Evolutionary conservation across 2,888 invertebrate species (phyloP).

Genomic region (Cosmopolites sordidus): DNA sequence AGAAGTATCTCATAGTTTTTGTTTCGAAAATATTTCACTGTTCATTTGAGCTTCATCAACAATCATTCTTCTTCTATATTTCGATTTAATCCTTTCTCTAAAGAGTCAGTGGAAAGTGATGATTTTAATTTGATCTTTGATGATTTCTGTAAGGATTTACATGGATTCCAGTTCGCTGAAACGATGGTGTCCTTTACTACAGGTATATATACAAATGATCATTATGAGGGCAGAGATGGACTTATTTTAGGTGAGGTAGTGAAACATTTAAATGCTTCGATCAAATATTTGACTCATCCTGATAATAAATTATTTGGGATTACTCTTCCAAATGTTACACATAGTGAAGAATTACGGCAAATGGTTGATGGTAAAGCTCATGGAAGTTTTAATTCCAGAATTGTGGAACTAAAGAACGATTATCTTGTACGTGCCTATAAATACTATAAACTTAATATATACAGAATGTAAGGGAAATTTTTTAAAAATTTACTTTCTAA

Average conservation of each 20-base stretch:
- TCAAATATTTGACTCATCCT: slow-evolving; percentile 1
- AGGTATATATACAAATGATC: slow-evolving; percentile 2
- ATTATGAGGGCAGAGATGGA: slow-evolving; percentile 6
- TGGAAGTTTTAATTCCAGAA: slow-evolving; percentile 4
- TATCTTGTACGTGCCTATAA: background rate
- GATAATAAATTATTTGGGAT: background rate
- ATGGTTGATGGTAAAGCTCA: slow-evolving; percentile 2
- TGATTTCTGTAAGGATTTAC: background rate
- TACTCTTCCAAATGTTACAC: slow-evolving; percentile 1
- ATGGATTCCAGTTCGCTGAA: slow-evolving; percentile 5
- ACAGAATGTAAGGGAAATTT: too few relatives aligned
- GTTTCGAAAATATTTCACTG: slow-evolving; percentile 4
- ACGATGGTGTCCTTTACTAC: slow-evolving; percentile 3
- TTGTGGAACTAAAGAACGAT: background rate
- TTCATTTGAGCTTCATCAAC: slow-evolving; percentile 1
- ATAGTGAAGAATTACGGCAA: background rate
- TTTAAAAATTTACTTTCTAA: too few relatives aligned
- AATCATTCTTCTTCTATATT: background rate
- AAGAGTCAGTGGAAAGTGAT: background rate
- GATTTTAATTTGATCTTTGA: slow-evolving; percentile 1
- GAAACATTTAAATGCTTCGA: slow-evolving; percentile 7
- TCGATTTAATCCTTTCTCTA: slow-evolving; percentile 10
- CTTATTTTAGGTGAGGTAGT: slow-evolving; percentile 1
- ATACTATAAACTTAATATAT: too few relatives aligned
- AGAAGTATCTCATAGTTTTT: background rate